Evolutionary conservation across 2,113 vertebrate genomes (phyloP).

Genomic region (Steatornis caripensis): DNA sequence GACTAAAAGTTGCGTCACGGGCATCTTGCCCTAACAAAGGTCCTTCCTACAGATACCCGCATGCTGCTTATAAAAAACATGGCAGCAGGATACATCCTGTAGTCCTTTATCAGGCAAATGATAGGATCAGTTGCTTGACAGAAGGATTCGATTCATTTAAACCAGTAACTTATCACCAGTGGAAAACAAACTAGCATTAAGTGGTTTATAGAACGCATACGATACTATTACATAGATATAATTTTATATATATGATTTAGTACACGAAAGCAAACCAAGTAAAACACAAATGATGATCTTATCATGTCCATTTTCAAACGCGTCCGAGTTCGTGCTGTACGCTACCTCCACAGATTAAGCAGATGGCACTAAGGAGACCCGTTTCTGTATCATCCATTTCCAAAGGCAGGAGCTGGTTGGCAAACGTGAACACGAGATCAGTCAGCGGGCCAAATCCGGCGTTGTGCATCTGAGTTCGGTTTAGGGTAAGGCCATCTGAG

Average conservation of each 20-base stretch:
- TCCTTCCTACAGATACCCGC: not conserved
- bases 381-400: conserved; percentile 97
- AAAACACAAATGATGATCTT: not conserved
- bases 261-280: not conserved
- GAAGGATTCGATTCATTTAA: not conserved
- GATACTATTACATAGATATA: not conserved
- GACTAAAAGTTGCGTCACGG: not conserved
- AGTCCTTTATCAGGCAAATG: not conserved
- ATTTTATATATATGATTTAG: not conserved
- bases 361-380: conserved; percentile 96
- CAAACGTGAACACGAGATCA: conserved; percentile 94
- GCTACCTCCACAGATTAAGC: conserved; percentile 92
- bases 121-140: not conserved
- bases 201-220: not conserved
- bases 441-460: conserved; percentile 93
- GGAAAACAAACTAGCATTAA: not conserved
- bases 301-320: not conserved
- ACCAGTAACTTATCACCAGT: not conserved
- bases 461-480: conserved; percentile 96
- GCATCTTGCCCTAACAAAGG: not conserved
- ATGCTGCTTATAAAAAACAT: not conserved
- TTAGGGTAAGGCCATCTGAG: conserved; percentile 92
- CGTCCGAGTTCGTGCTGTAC: not conserved
- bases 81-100: not conserved
- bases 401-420: conserved; percentile 92